Evolutionary conservation across 2,888 invertebrate genomes (phyloP).

Genomic region (Fragum whitleyi): DNA sequence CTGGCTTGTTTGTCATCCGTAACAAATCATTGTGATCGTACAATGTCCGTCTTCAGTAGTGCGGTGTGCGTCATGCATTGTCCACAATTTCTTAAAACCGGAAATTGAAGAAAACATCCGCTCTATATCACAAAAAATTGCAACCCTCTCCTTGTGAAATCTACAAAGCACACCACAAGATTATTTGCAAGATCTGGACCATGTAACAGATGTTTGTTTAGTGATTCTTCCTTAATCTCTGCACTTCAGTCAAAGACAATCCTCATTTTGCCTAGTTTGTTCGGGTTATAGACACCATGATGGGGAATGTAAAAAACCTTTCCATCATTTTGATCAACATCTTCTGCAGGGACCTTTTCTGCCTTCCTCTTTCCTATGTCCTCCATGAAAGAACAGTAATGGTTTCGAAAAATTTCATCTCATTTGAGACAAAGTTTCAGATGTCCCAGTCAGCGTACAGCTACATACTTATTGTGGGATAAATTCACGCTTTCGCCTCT

Average conservation of each 20-base stretch:
- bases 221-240: not conserved
- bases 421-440: slow-evolving; percentile 2
- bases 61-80: too few species aligned
- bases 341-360: slow-evolving; percentile 19
- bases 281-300: slow-evolving; percentile 39
- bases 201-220: slow-evolving; percentile 54
- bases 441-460: slow-evolving; percentile 21
- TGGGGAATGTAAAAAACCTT: slow-evolving; percentile 36
- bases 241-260: slow-evolving; percentile 65
- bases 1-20: too few species aligned
- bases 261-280: slow-evolving; percentile 25
- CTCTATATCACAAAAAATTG: slow-evolving; percentile 54
- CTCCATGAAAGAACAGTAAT: slow-evolving; percentile 32
- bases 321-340: not conserved
- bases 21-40: too few species aligned
- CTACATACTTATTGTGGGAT: slow-evolving; percentile 38
- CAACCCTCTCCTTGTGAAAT: slow-evolving; percentile 45
- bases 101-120: slow-evolving; percentile 57
- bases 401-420: slow-evolving; percentile 4
- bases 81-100: too few species aligned
- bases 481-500: not conserved
- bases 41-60: too few species aligned
- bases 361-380: slow-evolving; percentile 25
- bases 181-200: slow-evolving; percentile 59
- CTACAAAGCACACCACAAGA: slow-evolving; percentile 51